Evolutionary conservation across 2,888 invertebrate species (phyloP).

Genomic region (Napeogenes sylphis): DNA sequence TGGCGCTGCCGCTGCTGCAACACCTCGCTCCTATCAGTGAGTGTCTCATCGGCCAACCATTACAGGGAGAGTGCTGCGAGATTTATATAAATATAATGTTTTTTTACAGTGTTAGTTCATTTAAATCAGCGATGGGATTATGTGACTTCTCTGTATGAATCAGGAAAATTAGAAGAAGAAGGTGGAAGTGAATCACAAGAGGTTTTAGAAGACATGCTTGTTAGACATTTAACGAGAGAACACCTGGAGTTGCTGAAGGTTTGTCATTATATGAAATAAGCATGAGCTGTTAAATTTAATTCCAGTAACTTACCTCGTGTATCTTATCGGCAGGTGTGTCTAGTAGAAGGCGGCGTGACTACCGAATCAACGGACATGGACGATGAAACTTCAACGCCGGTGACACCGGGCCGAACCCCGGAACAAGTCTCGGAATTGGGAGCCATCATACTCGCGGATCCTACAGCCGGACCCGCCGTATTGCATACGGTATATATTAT

Average conservation of each 20-base stretch:
- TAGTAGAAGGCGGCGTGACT: conserved; percentile 83
- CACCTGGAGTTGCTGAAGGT: conserved; percentile 90
- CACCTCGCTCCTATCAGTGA: conserved; percentile 88
- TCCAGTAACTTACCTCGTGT: too few relatives aligned
- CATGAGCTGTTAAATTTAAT: too few relatives aligned
- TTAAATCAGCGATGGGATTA: conserved; percentile 88
- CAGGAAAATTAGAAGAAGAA: conserved; percentile 86
- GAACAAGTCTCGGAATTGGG: conserved; percentile 92
- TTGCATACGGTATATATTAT: conserved; percentile 46
- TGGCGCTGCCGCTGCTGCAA: conserved; percentile 87
- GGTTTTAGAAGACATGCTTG: conserved; percentile 90
- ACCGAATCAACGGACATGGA: conserved; percentile 82
- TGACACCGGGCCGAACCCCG: conserved; percentile 67
- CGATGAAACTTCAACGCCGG: conserved; percentile 72
- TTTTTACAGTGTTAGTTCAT: conserved; percentile 79
- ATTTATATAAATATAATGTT: too few relatives aligned
- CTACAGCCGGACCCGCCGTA: conserved; percentile 50
- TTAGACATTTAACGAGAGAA: conserved; percentile 90
- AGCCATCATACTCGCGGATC: conserved; percentile 81
- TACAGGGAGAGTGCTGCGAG: too few relatives aligned
- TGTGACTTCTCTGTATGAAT: conserved; percentile 85
- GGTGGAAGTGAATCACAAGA: conserved; percentile 87
- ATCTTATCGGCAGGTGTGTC: conserved; percentile 71
- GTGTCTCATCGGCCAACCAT: conserved; percentile 43
- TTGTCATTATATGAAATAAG: conserved; percentile 11